Percentiles rank a stretch among this genome's conserved stretches.
Conservation (phyloP, 1,140 invertebrate species). For the Musca domestica region DNA sequence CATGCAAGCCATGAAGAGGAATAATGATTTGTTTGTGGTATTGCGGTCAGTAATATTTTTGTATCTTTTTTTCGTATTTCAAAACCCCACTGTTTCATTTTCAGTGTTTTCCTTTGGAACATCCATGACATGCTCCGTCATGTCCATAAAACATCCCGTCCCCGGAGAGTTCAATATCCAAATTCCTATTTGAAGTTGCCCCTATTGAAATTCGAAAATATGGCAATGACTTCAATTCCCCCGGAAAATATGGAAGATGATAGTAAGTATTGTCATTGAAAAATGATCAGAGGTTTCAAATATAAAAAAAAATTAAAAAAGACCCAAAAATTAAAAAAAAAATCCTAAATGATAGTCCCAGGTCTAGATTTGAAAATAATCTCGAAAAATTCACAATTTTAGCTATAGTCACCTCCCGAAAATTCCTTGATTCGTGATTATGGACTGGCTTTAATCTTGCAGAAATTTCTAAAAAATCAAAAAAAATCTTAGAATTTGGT, state of each 20-base stretch:
- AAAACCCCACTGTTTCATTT: neutral
- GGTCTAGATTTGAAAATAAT: no score
- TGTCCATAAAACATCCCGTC: constrained; percentile 38
- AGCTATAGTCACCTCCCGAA: no score
- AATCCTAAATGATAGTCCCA: no score
- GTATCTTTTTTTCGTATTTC: neutral
- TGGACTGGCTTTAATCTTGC: no score
- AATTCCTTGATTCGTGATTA: no score
- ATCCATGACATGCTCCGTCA: constrained; percentile 42
- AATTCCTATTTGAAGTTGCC: constrained; percentile 45
- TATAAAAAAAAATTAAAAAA: no score
- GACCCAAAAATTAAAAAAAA: no score
- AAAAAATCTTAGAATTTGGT: no score
- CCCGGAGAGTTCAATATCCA: constrained; percentile 37
- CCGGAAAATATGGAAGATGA: constrained; percentile 46
- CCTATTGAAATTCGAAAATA: constrained; percentile 46
- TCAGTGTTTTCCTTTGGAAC: constrained; percentile 41
- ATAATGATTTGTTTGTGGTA: constrained; percentile 39
- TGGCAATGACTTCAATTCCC: constrained; percentile 39
- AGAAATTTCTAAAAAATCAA: no score
- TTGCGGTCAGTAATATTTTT: constrained; percentile 34
- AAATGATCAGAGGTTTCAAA: no score
- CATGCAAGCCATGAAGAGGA: constrained; percentile 38
- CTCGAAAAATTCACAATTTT: no score
- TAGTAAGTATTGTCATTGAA: constrained; percentile 33